Base-by-base conservation (phyloP, 2,888 invertebrate genomes). In the Osmoderma eremita region DNA sequence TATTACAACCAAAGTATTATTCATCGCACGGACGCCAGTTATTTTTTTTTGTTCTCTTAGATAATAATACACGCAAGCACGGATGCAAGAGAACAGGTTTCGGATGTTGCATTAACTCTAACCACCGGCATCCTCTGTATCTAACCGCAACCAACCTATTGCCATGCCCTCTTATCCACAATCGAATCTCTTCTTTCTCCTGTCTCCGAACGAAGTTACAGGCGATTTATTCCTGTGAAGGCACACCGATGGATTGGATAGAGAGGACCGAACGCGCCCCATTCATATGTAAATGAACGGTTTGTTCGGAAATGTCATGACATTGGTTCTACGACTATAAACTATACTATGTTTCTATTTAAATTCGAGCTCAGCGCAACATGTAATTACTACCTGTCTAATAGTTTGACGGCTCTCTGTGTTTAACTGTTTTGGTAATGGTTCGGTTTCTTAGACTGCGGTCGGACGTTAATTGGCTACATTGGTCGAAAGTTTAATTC, bases 261-360 rank as follows among this genome's bases (percentile, higher is more conserved):
- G 17, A 61, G 45, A 45, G 24, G 41, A 48, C 30, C 15, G 45
- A 30, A 30, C 12, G 45, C 30, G 51, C 22, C 51, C 63, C 41
- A 63, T 63, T 63, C 63, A 63, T 53, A 63, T 63, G 63, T 63
- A 50, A 63, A 63, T 63, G 63, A 18, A 53, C 63, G 22, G 30
- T 61, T 61, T 61, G 58, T 61, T 30, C 24, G 30, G 45, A 48
- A 45, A 61, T 61, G 45, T 45, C 58, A 45, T 42, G 58, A 61
- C 45, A 45, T 10, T 18, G 17, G 30, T 45, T 30, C 42, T 45
- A 13, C 15, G 30, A 24, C 48, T 30, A 61, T 24, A 61, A 61
- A 45, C 30, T 48, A 20, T 30, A 15, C 42, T 41, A 30, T 10
- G 41, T 20, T 53, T 8, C 41, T 63, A 41, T 63, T 63, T 38